Conservation (phyloP, 2,888 invertebrate species). For the Abrostola tripartita region DNA sequence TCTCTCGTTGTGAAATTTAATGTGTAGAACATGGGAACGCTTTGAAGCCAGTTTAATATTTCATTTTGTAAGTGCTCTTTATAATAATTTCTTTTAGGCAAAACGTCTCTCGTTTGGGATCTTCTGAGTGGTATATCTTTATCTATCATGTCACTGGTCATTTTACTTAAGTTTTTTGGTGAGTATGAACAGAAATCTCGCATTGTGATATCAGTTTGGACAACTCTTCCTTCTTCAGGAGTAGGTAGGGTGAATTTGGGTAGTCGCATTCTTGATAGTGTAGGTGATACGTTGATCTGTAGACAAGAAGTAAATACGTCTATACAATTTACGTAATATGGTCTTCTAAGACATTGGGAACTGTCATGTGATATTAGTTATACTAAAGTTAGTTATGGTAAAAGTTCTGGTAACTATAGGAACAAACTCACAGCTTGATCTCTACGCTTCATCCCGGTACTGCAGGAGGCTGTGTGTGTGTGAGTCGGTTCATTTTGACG, state of each 20-base stretch:
- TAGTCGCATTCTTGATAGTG: constrained; percentile 31
- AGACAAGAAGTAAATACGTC: neutral
- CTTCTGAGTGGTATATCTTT: constrained; percentile 7
- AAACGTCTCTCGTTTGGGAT: constrained; percentile 21
- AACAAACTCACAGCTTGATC: constrained; percentile 32
- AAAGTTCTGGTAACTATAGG: neutral
- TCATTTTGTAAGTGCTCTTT: constrained; percentile 57
- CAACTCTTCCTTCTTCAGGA: neutral
- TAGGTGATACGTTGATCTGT: constrained; percentile 43
- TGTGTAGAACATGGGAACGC: constrained; percentile 61
- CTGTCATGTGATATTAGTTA: neutral
- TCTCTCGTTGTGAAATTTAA: constrained; percentile 49
- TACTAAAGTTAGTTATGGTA: too few relatives aligned
- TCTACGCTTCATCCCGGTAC: neutral
- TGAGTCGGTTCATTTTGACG: neutral
- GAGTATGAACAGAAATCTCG: constrained; percentile 20
- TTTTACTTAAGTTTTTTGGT: neutral
- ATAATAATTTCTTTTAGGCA: constrained; percentile 49
- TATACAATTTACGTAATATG: neutral
- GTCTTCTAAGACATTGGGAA: neutral
- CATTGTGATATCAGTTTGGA: constrained; percentile 44
- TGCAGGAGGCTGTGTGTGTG: neutral
- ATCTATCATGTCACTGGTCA: neutral
- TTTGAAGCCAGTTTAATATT: constrained; percentile 63
- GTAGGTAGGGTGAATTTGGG: constrained; percentile 22